Percentiles rank a stretch among this genome's conserved stretches.
Conservation (phyloP, 2,888 invertebrate genomes). For the Stenurella melanura region DNA sequence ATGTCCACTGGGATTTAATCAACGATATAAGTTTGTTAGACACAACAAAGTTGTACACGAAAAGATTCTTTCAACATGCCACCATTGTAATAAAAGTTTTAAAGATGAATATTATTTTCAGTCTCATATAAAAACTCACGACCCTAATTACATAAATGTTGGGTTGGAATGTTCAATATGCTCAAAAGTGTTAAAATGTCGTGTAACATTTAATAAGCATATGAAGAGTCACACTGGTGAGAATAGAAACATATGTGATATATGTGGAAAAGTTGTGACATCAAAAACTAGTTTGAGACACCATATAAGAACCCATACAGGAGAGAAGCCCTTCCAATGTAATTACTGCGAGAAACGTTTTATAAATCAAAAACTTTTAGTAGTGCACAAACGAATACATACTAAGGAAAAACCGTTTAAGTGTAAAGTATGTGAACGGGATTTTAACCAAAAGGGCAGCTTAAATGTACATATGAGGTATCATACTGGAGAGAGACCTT, state of each 20-base stretch:
- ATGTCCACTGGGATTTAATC: conserved; percentile 60
- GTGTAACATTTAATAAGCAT: background rate
- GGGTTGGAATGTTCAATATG: conserved; percentile 41
- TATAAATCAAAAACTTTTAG: background rate
- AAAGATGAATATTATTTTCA: conserved; percentile 58
- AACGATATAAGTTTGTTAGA: background rate
- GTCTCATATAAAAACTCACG: conserved; percentile 55
- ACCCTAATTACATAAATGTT: conserved; percentile 49
- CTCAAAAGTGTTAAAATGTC: background rate
- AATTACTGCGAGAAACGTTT: background rate
- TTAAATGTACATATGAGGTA: conserved; percentile 25
- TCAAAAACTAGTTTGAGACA: background rate
- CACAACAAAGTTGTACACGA: conserved; percentile 54
- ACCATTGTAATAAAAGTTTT: conserved; percentile 60
- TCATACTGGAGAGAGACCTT: conserved; percentile 32
- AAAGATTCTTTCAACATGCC: conserved; percentile 57
- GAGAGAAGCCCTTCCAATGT: background rate
- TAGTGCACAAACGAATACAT: background rate
- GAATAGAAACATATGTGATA: conserved; percentile 53
- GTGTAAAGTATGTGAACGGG: conserved; percentile 46
- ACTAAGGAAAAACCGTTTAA: conserved; percentile 32
- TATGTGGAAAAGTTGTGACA: conserved; percentile 50
- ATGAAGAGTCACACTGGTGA: conserved; percentile 30
- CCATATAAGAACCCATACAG: background rate
- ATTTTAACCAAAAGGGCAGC: conserved; percentile 34